A percentile compares a stretch with the other conserved stretches of the same genome.
phyloP scores from a whole-genome alignment of 2,888 invertebrate genomes.

The Dorcus hopei region DNA sequence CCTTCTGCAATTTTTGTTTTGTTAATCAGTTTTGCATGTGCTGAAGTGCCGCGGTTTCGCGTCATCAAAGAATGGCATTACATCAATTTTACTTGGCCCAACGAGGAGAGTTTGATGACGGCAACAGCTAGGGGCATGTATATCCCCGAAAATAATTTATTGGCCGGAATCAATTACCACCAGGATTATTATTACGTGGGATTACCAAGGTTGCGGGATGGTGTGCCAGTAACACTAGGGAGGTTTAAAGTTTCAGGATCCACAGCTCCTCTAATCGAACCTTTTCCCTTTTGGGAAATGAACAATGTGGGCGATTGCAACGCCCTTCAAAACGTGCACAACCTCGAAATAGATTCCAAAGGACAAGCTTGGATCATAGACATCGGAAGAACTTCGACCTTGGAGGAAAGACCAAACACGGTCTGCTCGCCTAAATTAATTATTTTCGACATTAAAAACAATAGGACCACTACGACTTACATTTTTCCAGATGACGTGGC shows the following conservation, averaged over 20 bases:
- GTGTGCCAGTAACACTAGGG: slow-evolving; percentile 69
- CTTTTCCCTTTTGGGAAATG: slow-evolving; percentile 71
- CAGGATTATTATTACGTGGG: slow-evolving; percentile 66
- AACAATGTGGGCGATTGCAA: slow-evolving; percentile 65
- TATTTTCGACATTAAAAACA: slow-evolving; percentile 63
- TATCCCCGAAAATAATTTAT: slow-evolving; percentile 64
- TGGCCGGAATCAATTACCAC: slow-evolving; percentile 67
- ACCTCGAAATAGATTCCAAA: slow-evolving; percentile 67
- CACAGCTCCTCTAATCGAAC: slow-evolving; percentile 56
- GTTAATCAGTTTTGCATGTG: background rate
- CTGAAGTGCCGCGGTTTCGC: slow-evolving; percentile 52
- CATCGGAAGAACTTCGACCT: slow-evolving; percentile 63
- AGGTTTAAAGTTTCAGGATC: slow-evolving; percentile 51
- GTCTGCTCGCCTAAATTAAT: slow-evolving; percentile 68
- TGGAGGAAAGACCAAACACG: slow-evolving; percentile 51
- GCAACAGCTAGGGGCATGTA: slow-evolving; percentile 59
- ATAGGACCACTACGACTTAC: slow-evolving; percentile 52
- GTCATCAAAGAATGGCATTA: slow-evolving; percentile 72
- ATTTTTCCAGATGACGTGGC: slow-evolving; percentile 62
- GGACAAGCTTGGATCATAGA: slow-evolving; percentile 70
- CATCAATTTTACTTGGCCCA: slow-evolving; percentile 67
- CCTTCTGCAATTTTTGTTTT: background rate
- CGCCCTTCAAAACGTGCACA: slow-evolving; percentile 71
- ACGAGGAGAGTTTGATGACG: slow-evolving; percentile 53
- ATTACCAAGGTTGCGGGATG: slow-evolving; percentile 66